These are phyloP conservation scores for Eueides isabella DNA, from an alignment of 1,140 invertebrate genomes.

Conservation along the genomic window DNA sequence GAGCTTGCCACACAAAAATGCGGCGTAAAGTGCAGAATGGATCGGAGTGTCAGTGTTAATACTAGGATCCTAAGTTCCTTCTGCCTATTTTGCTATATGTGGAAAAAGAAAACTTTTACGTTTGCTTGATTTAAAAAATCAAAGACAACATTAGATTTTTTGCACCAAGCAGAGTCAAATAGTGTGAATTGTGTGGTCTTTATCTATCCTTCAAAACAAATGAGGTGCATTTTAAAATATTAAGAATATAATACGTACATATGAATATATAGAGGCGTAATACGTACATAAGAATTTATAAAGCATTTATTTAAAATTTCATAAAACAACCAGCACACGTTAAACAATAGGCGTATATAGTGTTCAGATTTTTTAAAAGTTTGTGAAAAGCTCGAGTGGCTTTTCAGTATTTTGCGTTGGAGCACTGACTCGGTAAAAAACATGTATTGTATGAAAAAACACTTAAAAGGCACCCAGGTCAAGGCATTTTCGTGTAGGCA, in stretches of 20 bases:
- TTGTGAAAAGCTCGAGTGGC: background rate
- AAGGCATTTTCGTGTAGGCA: constrained; percentile 36
- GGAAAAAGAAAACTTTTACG: no score
- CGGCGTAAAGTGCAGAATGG: no score
- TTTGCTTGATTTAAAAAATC: background rate
- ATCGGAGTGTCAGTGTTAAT: background rate
- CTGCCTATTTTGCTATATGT: background rate
- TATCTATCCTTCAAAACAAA: background rate
- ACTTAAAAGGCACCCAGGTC: constrained; percentile 35
- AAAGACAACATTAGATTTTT: background rate
- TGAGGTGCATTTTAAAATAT: background rate
- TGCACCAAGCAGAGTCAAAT: background rate
- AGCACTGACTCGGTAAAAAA: constrained; percentile 27
- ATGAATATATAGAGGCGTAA: no score
- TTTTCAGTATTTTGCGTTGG: constrained; percentile 15
- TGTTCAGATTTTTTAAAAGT: constrained; percentile 5
- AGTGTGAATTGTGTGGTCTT: background rate
- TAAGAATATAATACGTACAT: background rate
- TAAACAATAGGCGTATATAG: background rate
- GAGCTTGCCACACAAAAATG: background rate
- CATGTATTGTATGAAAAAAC: constrained; percentile 36
- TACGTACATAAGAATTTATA: background rate
- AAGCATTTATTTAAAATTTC: background rate
- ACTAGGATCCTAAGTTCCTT: background rate
- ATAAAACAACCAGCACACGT: background rate